phyloP scores from a whole-genome alignment of 2,113 vertebrate genomes.

The Cyphomyrus plagiostoma region DNA sequence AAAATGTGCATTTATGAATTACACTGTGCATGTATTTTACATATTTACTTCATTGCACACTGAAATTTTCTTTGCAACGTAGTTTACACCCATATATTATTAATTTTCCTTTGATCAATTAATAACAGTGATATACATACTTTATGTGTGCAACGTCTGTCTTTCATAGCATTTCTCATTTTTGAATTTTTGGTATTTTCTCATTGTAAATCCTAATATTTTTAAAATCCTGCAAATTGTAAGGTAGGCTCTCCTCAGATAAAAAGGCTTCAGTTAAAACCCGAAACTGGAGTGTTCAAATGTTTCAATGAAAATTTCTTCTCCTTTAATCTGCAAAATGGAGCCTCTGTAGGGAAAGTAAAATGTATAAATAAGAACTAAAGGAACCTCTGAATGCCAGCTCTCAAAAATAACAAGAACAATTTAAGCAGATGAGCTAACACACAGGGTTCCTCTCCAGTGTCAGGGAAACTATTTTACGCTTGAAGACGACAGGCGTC shows the following conservation, averaged over 20 bases:
- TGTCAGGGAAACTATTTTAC: neutral
- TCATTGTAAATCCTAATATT: neutral
- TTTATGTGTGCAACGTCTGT: neutral
- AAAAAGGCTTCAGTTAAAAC: neutral
- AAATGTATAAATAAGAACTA: neutral
- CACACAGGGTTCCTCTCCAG: neutral
- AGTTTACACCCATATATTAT: neutral
- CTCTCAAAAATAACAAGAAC: neutral
- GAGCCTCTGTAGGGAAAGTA: neutral
- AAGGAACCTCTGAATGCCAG: neutral
- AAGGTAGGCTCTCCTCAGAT: neutral
- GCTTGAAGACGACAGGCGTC: neutral
- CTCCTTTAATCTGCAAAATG: neutral
- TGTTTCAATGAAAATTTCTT: neutral
- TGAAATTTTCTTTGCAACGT: neutral
- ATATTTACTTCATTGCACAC: neutral
- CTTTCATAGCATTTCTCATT: neutral
- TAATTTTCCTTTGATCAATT: neutral
- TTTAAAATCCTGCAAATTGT: neutral
- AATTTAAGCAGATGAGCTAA: neutral
- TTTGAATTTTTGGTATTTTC: neutral
- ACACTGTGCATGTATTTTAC: neutral
- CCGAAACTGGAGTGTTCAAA: neutral
- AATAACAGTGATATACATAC: neutral
- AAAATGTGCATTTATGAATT: neutral